A percentile compares a stretch with the other conserved stretches of the same genome.
These are phyloP conservation scores for Panagrolaimus sp. DNA, from an alignment of 1,140 invertebrate genomes.

Conservation along the genomic window DNA sequence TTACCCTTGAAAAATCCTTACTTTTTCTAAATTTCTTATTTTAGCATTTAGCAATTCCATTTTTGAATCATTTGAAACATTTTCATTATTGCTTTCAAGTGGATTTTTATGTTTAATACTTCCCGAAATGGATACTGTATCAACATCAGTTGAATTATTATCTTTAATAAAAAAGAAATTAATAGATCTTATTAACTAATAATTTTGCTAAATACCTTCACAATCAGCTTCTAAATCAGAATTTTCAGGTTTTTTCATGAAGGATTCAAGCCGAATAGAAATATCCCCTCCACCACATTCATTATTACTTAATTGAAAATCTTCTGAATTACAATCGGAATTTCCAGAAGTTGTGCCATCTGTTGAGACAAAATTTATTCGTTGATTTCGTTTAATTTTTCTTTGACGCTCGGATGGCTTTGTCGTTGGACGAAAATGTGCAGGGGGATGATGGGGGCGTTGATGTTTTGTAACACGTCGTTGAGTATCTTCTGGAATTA, in stretches of 20 bases:
- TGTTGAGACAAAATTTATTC: conserved; percentile 24
- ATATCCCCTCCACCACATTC: conserved; percentile 12
- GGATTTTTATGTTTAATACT: conserved; percentile 29
- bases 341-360: conserved; percentile 25
- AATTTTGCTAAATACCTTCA: too few relatives aligned
- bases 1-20: too few relatives aligned
- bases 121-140: conserved; percentile 29
- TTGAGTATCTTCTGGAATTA: neutral
- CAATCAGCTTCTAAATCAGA: conserved; percentile 33
- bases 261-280: conserved; percentile 27
- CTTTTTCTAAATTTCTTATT: conserved; percentile 23
- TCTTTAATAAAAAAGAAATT: too few relatives aligned
- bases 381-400: conserved; percentile 17
- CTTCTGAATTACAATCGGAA: conserved; percentile 23
- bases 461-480: conserved; percentile 17
- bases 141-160: conserved; percentile 32
- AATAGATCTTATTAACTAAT: too few relatives aligned
- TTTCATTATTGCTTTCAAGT: neutral
- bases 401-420: conserved; percentile 22
- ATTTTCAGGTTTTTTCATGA: conserved; percentile 21
- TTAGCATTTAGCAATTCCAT: conserved; percentile 18
- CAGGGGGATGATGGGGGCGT: conserved; percentile 18
- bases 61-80: neutral
- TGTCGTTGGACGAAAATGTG: conserved; percentile 32
- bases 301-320: conserved; percentile 14